phyloP scores from a whole-genome alignment of 2,797 vertebrate genomes.

The Nasua narica region DNA sequence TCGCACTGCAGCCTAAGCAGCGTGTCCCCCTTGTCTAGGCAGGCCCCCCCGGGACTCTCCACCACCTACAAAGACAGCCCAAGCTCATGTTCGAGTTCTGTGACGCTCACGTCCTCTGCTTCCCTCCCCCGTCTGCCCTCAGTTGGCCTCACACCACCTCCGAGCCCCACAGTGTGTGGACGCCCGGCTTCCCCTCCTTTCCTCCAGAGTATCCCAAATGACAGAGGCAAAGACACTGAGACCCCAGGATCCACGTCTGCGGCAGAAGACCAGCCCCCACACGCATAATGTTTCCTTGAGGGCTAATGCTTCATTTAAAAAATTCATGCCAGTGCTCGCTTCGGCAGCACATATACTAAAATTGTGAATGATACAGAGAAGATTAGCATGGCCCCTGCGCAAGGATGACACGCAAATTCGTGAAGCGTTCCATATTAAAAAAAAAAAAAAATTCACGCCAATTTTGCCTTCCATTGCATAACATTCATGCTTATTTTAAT shows the following conservation, averaged over 20 bases:
- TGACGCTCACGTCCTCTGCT: not conserved
- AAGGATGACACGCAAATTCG: too few species aligned
- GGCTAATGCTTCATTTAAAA: not conserved
- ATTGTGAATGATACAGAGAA: too few species aligned
- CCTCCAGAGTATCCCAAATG: not conserved
- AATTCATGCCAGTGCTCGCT: not conserved
- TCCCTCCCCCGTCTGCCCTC: not conserved
- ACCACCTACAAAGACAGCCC: not conserved
- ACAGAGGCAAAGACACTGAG: not conserved
- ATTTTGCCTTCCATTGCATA: not conserved
- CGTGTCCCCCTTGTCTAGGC: rapidly evolving
- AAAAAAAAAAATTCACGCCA: not conserved
- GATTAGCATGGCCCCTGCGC: too few species aligned
- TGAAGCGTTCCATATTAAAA: too few species aligned
- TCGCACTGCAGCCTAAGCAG: rapidly evolving
- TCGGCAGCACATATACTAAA: too few species aligned
- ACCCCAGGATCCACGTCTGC: not conserved
- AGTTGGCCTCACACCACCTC: not conserved
- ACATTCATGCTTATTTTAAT: not conserved
- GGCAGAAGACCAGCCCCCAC: not conserved
- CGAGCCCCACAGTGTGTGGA: rapidly evolving
- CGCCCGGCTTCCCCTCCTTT: not conserved
- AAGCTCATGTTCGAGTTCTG: rapidly evolving
- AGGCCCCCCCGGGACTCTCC: not conserved
- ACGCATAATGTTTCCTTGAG: not conserved